These are phyloP conservation scores for Drosophila melanosoma DNA, from an alignment of 2,888 invertebrate genomes.

Conservation along the genomic window DNA sequence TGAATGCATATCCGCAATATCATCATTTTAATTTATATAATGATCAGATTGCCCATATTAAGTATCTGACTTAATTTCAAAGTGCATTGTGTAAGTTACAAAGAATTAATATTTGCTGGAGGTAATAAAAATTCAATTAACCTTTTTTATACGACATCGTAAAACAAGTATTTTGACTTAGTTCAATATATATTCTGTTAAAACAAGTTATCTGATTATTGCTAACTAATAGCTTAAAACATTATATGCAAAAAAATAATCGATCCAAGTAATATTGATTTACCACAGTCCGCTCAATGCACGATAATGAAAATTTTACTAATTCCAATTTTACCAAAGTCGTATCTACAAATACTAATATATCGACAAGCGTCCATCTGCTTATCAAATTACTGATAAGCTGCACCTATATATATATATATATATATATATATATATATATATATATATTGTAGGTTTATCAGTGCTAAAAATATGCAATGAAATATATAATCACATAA, in stretches of 20 bases:
- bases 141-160: neutral
- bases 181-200: neutral
- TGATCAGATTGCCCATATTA: neutral
- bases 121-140: neutral
- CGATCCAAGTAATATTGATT: neutral
- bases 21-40: neutral
- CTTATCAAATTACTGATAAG: slow-evolving; percentile 39
- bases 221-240: neutral
- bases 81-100: neutral
- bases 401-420: neutral
- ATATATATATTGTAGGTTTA: neutral
- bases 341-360: neutral
- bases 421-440: neutral
- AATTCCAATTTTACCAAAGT: no score
- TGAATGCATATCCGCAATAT: neutral
- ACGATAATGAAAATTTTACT: neutral
- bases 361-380: neutral
- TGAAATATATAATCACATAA: no score
- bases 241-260: neutral
- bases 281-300: neutral
- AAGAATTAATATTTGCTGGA: neutral
- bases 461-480: neutral
- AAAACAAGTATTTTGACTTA: neutral
- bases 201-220: neutral
- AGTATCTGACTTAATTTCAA: neutral